These are phyloP conservation scores for Xenopus laevis DNA, from an alignment of 2,113 vertebrate species.

Conservation along the genomic window DNA sequence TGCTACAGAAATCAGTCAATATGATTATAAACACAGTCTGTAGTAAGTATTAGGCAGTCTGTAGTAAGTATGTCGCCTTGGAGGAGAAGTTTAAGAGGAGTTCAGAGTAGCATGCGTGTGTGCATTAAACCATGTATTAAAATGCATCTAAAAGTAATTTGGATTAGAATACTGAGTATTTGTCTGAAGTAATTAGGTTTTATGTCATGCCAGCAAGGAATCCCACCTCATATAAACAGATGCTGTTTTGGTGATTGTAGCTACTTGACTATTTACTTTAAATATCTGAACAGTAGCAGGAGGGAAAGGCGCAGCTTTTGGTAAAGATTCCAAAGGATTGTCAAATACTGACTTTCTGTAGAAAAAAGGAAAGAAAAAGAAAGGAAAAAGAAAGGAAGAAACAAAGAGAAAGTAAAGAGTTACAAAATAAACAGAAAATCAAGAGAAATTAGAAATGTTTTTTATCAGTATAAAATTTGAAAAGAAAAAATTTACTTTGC, in stretches of 20 bases:
- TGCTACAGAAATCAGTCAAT: too few species aligned
- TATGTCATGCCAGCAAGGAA: neutral
- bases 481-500: too few species aligned
- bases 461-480: too few species aligned
- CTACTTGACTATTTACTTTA: conserved; percentile 47
- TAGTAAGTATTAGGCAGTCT: too few species aligned
- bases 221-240: conserved; percentile 47
- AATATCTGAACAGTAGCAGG: conserved; percentile 48
- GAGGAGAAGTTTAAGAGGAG: too few species aligned
- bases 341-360: conserved; percentile 52
- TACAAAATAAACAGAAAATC: neutral
- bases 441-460: neutral
- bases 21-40: too few species aligned
- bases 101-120: too few species aligned
- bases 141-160: too few species aligned
- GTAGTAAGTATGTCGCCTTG: too few species aligned
- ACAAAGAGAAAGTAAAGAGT: neutral
- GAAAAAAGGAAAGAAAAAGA: conserved; percentile 29
- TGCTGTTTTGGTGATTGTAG: conserved; percentile 47
- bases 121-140: too few species aligned
- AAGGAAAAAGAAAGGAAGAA: conserved; percentile 6
- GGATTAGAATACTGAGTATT: too few species aligned
- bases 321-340: conserved; percentile 52
- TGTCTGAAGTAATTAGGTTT: too few species aligned
- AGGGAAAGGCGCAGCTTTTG: conserved; percentile 39